A percentile compares a stretch with the other conserved stretches of the same genome.
Evolutionary conservation across 1,140 invertebrate genomes (phyloP).

Genomic region (Diorhabda elongata): DNA sequence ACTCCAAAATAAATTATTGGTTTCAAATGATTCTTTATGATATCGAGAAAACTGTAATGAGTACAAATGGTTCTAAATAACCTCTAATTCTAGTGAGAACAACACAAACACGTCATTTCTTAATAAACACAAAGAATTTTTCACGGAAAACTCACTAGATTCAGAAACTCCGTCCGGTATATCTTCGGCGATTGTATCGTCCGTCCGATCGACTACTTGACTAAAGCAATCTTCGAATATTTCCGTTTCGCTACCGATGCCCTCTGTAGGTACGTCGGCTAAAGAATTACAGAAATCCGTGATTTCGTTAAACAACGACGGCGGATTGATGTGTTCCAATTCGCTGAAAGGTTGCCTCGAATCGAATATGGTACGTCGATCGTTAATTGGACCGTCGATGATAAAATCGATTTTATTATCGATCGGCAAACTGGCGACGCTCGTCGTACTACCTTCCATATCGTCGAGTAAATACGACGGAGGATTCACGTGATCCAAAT

Average conservation of each 20-base stretch:
- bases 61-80: no score
- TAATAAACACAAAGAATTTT: no score
- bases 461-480: conserved; percentile 79
- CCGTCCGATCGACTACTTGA: conserved; percentile 46
- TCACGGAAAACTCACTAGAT: neutral
- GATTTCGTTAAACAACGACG: conserved; percentile 59
- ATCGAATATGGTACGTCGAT: conserved; percentile 48
- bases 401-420: conserved; percentile 48
- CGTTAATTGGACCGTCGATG: conserved; percentile 30
- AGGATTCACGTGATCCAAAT: conserved; percentile 76
- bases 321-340: conserved; percentile 62
- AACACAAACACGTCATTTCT: no score
- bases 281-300: conserved; percentile 60
- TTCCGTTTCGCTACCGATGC: conserved; percentile 55
- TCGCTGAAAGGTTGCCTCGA: conserved; percentile 54
- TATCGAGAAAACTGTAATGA: no score
- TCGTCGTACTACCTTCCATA: conserved; percentile 77
- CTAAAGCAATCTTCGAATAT: conserved; percentile 53
- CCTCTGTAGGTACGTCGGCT: conserved; percentile 56
- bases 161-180: neutral
- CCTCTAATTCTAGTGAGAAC: no score
- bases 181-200: conserved; percentile 13
- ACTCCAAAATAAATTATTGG: no score
- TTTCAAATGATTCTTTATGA: no score
- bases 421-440: conserved; percentile 77